These are phyloP conservation scores for Vespertilio murinus DNA, from an alignment of 2,797 vertebrate species.

Conservation along the genomic window DNA sequence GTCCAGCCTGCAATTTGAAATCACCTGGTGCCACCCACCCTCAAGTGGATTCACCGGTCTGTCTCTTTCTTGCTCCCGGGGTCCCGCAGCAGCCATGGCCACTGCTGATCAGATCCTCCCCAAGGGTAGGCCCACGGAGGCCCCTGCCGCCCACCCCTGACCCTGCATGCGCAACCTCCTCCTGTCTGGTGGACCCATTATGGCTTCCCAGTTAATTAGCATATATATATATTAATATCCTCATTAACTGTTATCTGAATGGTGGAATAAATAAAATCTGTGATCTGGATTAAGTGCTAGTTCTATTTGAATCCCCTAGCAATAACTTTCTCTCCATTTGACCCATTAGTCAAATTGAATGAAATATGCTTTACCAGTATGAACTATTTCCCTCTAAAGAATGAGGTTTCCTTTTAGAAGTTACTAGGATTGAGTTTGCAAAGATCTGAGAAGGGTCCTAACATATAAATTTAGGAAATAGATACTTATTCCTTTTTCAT, in stretches of 20 bases:
- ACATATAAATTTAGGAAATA: background rate
- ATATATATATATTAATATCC: too few relatives aligned
- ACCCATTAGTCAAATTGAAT: background rate
- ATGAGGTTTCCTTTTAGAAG: background rate
- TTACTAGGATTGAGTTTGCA: background rate
- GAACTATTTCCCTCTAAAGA: background rate
- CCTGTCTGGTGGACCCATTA: too few relatives aligned
- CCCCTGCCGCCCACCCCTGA: too few relatives aligned
- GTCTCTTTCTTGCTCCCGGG: too few relatives aligned
- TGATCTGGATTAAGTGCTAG: background rate
- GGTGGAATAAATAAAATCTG: background rate
- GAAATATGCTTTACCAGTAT: background rate
- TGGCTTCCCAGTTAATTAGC: too few relatives aligned
- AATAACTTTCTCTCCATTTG: background rate
- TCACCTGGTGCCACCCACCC: too few relatives aligned
- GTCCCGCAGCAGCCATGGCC: too few relatives aligned
- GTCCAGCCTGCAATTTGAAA: too few relatives aligned
- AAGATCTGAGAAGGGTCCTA: background rate
- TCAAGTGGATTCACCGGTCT: too few relatives aligned
- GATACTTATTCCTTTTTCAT: background rate
- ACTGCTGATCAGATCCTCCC: too few relatives aligned
- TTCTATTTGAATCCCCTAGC: background rate
- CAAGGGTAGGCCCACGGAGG: too few relatives aligned
- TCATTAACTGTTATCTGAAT: background rate
- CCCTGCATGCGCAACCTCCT: too few relatives aligned